Evolutionary conservation across 2,797 vertebrate species (phyloP).

Genomic region (Acrossocheilus fasciatus): DNA sequence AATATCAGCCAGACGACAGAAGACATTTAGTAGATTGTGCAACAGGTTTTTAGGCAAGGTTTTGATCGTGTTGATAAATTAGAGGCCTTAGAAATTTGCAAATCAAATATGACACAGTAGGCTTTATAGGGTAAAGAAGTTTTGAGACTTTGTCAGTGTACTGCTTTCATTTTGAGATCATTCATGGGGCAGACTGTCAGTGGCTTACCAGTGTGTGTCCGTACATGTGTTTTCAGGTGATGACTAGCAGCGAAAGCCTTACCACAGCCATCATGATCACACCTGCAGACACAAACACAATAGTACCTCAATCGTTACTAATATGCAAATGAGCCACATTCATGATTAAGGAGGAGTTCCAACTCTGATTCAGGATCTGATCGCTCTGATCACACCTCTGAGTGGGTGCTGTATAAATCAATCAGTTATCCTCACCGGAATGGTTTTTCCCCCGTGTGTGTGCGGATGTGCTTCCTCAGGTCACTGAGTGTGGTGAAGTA

Average conservation of each 20-base stretch:
- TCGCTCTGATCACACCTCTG: background rate
- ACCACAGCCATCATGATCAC: slow-evolving; percentile 97
- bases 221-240: slow-evolving; percentile 98
- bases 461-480: slow-evolving; percentile 99
- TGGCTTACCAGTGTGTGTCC: slow-evolving; percentile 93
- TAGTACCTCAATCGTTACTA: background rate
- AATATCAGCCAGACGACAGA: background rate
- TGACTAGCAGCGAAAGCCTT: slow-evolving; percentile 99
- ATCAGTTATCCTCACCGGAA: slow-evolving; percentile 84
- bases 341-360: background rate
- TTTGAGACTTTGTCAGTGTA: background rate
- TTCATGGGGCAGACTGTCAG: background rate
- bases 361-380: background rate
- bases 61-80: background rate
- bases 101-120: background rate
- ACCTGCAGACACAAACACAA: slow-evolving; percentile 75
- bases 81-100: background rate
- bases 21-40: background rate
- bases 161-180: background rate
- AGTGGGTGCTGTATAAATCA: background rate
- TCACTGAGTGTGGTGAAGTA: slow-evolving; percentile 99
- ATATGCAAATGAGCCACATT: background rate
- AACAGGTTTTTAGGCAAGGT: too few species aligned
- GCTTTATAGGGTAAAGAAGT: background rate
- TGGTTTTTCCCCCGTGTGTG: slow-evolving; percentile 98